A percentile compares a stretch with the other conserved stretches of the same genome.
Evolutionary conservation across 2,797 vertebrate genomes (phyloP).

Genomic region (Bradypodion pumilum): DNA sequence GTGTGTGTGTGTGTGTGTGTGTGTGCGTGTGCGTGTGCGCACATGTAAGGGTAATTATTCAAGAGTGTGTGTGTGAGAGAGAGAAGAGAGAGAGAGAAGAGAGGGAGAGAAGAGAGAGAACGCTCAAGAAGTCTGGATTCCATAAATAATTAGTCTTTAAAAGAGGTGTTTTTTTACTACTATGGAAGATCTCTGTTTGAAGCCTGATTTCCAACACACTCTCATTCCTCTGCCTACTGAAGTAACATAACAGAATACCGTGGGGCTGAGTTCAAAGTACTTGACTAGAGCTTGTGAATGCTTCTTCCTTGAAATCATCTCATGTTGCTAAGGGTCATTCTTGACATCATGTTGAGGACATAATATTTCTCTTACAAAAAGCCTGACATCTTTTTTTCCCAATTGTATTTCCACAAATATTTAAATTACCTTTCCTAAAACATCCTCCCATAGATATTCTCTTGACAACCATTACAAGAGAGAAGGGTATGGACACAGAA

Average conservation of each 20-base stretch:
- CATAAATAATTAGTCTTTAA: neutral
- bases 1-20: neutral
- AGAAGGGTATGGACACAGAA: no score
- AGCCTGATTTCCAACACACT: neutral
- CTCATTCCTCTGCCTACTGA: neutral
- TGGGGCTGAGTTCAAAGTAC: neutral
- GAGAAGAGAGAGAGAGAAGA: conserved; percentile 14
- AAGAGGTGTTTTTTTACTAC: neutral
- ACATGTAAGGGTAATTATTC: no score
- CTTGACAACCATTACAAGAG: no score
- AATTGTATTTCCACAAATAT: neutral
- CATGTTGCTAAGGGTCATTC: neutral
- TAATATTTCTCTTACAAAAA: neutral
- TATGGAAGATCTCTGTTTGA: neutral
- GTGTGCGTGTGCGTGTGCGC: no score
- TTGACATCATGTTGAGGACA: conserved; percentile 3
- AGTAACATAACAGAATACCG: neutral
- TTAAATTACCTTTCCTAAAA: neutral
- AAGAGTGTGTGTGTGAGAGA: neutral
- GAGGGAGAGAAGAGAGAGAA: neutral
- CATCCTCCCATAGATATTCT: neutral
- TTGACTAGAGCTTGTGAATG: conserved; percentile 8
- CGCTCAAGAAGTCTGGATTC: neutral
- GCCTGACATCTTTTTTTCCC: neutral
- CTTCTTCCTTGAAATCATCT: neutral